Evolutionary conservation across 2,113 vertebrate species (phyloP), one percentile per base, ranked within the genome.

Genomic region (Oncorhynchus kisutch): DNA sequence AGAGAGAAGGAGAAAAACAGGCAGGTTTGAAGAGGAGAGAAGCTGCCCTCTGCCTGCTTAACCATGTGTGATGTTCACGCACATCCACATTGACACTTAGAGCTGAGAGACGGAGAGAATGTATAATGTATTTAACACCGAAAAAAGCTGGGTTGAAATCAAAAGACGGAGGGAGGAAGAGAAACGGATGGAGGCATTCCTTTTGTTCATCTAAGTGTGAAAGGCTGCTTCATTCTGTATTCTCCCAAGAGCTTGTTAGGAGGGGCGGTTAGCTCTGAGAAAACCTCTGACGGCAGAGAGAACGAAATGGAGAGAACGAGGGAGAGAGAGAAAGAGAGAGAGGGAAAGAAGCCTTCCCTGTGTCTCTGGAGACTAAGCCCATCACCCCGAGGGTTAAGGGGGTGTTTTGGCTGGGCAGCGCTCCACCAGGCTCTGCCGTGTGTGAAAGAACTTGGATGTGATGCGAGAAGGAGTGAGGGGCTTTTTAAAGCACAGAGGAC

Each of bases 191-290:
- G 62, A 80, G 77, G 72, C 57, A 79, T 82, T 72, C 48, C 75
- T 49, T 85, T 82, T 85, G 81, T 87, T 85, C 71, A 79, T 85
- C 78, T 75, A 39, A 87, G 74, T 77, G 68, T 84, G 82, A 80
- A 69, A 81, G 81, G 72, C 22, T 5, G 74, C 74, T 86, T 86
- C 79, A 84, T 86, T 87, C 76, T 73, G 76, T 87, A 88, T 88
- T 88, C 87, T 82, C 76, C 80, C 72, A 87, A 48, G 1, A 70
- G 81, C 87, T 86, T 85, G 85, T 91, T 88, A 87, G 76, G 69
- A 78, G 57, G 62, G 51, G 31, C 14, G 49, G 67, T 22, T 25
- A 75, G 71, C 77, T 72, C 64, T 81, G 72, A 82, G 71, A 45
- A 45, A 45, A 45, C 39, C 39, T 45, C 39, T 45, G 39, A 45